These are phyloP conservation scores for Mactra quadrangularis DNA, from an alignment of 1,140 invertebrate genomes.

Conservation along the genomic window DNA sequence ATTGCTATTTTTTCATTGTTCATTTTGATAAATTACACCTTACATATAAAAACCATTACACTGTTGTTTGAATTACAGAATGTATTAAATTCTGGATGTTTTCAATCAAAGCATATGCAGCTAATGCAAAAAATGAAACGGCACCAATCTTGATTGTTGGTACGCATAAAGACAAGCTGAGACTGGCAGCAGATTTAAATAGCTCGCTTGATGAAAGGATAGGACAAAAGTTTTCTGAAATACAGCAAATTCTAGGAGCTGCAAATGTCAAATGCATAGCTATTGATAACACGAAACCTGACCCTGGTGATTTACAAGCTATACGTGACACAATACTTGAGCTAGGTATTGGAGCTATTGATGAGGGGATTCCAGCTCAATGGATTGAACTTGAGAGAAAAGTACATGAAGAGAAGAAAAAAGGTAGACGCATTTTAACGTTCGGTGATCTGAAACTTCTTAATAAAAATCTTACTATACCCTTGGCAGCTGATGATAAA, in stretches of 20 bases:
- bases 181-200: no score
- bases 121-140: constrained; percentile 11
- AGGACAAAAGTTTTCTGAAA: background rate
- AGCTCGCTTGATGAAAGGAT: no score
- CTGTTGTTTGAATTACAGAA: no score
- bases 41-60: no score
- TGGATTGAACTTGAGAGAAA: constrained; percentile 33
- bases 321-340: constrained; percentile 23
- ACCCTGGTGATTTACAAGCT: background rate
- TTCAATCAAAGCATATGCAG: constrained; percentile 17
- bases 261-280: constrained; percentile 16
- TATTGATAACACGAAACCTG: constrained; percentile 6
- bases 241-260: background rate
- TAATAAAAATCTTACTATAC: background rate
- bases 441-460: background rate
- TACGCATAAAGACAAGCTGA: constrained; percentile 20
- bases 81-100: constrained; percentile 28
- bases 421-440: background rate
- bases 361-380: constrained; percentile 26
- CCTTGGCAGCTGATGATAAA: constrained; percentile 12
- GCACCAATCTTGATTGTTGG: constrained; percentile 40
- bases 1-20: no score
- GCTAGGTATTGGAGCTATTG: constrained; percentile 15
- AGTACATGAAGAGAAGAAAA: background rate
- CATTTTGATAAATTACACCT: no score